Base-by-base conservation (phyloP, 1,140 invertebrate species). In the Battus philenor region DNA sequence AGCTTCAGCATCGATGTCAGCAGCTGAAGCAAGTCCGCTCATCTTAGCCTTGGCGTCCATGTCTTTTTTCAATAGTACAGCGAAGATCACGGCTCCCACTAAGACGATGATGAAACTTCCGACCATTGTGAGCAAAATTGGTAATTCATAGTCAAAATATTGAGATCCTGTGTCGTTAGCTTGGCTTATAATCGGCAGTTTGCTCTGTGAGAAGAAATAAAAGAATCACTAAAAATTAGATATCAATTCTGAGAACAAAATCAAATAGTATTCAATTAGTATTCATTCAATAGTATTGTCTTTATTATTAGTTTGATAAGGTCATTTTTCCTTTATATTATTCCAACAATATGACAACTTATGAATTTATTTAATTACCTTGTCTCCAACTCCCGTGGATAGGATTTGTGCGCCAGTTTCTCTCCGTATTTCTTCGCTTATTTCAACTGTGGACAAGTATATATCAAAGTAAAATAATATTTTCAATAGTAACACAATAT, bases 351-450 rank as follows among this genome's bases (percentile, higher is more conserved):
- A n/a, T n/a, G n/a, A n/a, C n/a, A n/a, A n/a, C n/a, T 20, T 20
- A 20, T 20, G 8, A 1, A n/a, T 10, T 18, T 29, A 12, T 16
- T 18, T 15, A 13, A 51, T 88, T 87, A 95, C 94, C 86, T 92
- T 91, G 68, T 95, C 91, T 15, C 93, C 93, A 38, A 95, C 90
- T n/a, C 93, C 94, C 20, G 91, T 90, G 34, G 89, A 86, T 11
- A 90, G 79, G n/a, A 95, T 90, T 55, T 90, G 88, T 3, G 93
- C 87, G 10, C 90, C 89, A 7, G 89, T 85, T 43, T 86, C 67
- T 12, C 86, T 74, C 44, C 88, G 82, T n/a, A 94, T 59, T 50
- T 89, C 67, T 1, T 88, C 86, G 47, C 90, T 90, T 44, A 92
- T 88, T 2, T 82, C 72, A 64, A 89, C 92, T 93, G 68, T 52